Base-by-base conservation (phyloP, 2,888 invertebrate genomes). In the Ctena decussata region DNA sequence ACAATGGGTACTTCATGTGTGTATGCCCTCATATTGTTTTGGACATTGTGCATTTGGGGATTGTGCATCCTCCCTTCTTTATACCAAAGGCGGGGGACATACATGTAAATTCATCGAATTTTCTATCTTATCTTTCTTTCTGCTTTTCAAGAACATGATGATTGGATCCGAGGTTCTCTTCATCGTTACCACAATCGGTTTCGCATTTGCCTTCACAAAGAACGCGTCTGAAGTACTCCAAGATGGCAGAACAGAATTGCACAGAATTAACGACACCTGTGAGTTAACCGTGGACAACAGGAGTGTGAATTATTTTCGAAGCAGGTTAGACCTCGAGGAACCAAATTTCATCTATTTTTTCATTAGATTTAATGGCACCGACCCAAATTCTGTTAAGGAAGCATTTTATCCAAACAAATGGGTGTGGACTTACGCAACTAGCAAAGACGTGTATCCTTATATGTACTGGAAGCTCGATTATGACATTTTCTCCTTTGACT, bases 401-500 rank as follows among this genome's bases (percentile, higher is more conserved):
- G 80, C 46, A 21, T 77, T 86, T 11, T 21, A n/a, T 18, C 82
- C 86, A 24, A 53, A 70, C 21, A 18, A 80, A 18, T 86, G 80
- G 80, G 72, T 86, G 2, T 86, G 86, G 86, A 86, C 86, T 15
- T 86, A 77, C 53, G 75, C 73, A 32, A 44, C 53, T 0, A 49
- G 60, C 2, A 39, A 77, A 12, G 71, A 70, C n/a, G 60, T 74
- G 18, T 86, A 83, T 32, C 72, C 83, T 1, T 86, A 80, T 35
- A n/a, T 86, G 15, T 70, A 75, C 37, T 86, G 86, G 86, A 77
- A 77, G 5, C n/a, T 77, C 1, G 86, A 86, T 39, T 83, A 78
- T 60, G 53, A 73, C 18, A 71, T 86, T 24, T 44, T 77, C 21
- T 83, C 86, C 0, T 77, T 83, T 37, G 69, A 75, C 30, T 74